Conservation (phyloP, 2,113 vertebrate species). For the Smithornis capensis region DNA sequence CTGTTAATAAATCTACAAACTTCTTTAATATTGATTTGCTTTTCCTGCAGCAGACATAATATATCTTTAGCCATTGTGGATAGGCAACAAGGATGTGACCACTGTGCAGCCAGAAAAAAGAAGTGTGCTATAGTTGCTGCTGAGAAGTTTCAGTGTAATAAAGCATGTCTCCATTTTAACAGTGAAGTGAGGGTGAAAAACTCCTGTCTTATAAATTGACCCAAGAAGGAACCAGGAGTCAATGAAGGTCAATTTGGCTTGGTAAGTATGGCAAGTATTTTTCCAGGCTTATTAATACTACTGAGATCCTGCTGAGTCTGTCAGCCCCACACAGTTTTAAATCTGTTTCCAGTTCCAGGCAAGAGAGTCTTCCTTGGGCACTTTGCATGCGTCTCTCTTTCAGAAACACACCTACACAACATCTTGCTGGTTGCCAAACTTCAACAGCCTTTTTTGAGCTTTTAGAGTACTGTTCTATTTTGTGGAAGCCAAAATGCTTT, state of each 20-base stretch:
- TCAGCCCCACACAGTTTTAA: background rate
- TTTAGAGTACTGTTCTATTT: conserved; percentile 5
- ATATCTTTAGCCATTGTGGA: background rate
- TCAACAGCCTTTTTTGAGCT: conserved; percentile 22
- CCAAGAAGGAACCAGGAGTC: background rate
- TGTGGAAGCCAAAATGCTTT: background rate
- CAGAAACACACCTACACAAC: conserved; percentile 56
- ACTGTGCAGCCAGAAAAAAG: background rate
- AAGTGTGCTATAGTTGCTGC: rapidly evolving
- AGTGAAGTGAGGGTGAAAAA: background rate
- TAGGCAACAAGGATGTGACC: background rate
- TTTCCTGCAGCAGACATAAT: background rate
- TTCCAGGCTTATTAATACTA: background rate
- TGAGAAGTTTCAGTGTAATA: background rate
- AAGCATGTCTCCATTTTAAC: background rate
- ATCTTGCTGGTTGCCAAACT: conserved; percentile 34
- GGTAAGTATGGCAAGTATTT: background rate
- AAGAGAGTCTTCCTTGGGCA: background rate
- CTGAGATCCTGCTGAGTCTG: background rate
- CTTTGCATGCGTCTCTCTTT: conserved; percentile 1
- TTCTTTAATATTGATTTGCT: background rate
- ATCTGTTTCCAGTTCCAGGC: background rate
- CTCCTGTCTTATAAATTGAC: background rate
- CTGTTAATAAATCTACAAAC: conserved; percentile 15
- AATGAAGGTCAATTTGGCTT: background rate